Conservation (phyloP, 2,113 vertebrate species). For the Lichenostomus cassidix region DNA sequence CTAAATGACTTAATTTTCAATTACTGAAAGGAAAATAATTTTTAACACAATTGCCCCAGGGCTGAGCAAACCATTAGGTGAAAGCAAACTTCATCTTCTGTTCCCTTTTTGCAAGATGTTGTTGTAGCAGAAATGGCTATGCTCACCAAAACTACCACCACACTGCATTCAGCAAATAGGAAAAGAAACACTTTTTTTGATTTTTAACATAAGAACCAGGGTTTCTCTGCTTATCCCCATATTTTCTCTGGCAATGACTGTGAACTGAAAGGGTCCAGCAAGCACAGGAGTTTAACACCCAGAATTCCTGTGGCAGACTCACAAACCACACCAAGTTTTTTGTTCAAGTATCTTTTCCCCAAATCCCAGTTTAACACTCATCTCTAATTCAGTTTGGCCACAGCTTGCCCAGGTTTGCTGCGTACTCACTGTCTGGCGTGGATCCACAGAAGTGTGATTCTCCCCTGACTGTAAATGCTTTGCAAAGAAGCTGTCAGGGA, state of each 20-base stretch:
- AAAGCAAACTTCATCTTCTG: neutral
- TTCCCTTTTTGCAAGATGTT: neutral
- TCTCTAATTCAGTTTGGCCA: neutral
- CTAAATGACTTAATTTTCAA: neutral
- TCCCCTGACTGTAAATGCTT: conserved; percentile 94
- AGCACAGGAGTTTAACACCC: neutral
- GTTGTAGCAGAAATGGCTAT: neutral
- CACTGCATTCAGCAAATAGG: neutral
- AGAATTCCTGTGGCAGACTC: neutral
- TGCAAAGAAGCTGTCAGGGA: conserved; percentile 97
- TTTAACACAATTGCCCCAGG: neutral
- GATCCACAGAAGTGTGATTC: conserved; percentile 90
- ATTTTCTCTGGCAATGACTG: neutral
- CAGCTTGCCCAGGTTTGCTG: neutral
- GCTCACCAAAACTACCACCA: neutral
- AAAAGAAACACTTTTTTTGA: neutral
- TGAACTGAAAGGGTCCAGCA: neutral
- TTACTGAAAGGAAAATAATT: neutral
- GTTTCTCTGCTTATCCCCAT: neutral
- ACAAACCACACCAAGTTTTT: neutral
- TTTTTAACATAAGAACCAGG: neutral
- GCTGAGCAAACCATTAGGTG: neutral
- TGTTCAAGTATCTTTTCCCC: neutral
- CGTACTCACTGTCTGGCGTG: conserved; percentile 86
- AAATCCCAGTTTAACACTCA: neutral